A percentile compares a stretch with the other conserved stretches of the same genome.
Conservation (phyloP, 1,140 invertebrate species). For the Zaprionus lachaisei region DNA sequence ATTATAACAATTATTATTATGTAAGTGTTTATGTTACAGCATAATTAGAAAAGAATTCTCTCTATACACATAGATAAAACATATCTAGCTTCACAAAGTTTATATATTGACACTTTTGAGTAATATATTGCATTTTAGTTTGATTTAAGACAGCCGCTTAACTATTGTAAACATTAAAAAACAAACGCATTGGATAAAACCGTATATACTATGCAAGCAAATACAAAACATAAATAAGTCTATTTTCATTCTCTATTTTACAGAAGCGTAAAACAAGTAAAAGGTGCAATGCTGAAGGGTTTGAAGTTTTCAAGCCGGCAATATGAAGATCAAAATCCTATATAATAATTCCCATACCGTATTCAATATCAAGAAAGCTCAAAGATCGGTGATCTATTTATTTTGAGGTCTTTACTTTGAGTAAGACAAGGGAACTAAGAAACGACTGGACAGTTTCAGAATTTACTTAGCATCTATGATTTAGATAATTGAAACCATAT, state of each 20-base stretch:
- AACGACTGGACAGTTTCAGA: too few species aligned
- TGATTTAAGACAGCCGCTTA: constrained; percentile 45
- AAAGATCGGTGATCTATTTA: not conserved
- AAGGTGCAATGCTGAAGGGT: not conserved
- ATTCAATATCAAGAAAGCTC: not conserved
- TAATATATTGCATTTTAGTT: constrained; percentile 62
- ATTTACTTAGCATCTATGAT: too few species aligned
- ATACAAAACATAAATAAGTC: not conserved
- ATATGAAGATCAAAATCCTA: not conserved
- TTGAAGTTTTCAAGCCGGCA: not conserved
- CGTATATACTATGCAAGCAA: not conserved
- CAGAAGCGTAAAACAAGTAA: not conserved
- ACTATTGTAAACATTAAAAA: constrained; percentile 38
- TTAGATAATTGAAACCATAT: too few species aligned
- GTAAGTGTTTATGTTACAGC: constrained; percentile 44
- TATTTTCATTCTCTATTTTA: not conserved
- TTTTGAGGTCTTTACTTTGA: too few species aligned
- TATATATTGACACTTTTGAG: not conserved
- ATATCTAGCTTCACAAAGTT: constrained; percentile 20
- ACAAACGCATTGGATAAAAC: constrained; percentile 5
- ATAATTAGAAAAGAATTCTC: constrained; percentile 40
- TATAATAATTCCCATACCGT: not conserved
- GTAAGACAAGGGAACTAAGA: too few species aligned
- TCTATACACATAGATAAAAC: constrained; percentile 17
- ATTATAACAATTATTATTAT: constrained; percentile 41